Evolutionary conservation across 2,888 invertebrate species (phyloP).

Genomic region (Lysandra coridon): DNA sequence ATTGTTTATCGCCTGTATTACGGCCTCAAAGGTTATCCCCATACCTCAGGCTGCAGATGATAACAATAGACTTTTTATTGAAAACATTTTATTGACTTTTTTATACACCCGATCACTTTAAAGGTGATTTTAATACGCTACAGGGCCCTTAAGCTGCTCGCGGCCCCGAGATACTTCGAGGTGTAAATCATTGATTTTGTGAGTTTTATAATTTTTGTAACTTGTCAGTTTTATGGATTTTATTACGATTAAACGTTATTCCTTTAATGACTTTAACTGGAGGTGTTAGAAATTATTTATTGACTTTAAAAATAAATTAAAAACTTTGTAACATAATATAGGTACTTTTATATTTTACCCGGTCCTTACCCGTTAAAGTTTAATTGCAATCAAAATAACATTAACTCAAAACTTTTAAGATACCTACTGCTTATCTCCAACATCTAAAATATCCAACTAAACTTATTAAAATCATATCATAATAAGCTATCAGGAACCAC

Average conservation of each 20-base stretch:
- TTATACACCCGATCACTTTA: slow-evolving; percentile 36
- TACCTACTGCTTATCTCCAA: not conserved
- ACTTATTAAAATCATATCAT: not conserved
- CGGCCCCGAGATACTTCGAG: slow-evolving; percentile 33
- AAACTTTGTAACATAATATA: not conserved
- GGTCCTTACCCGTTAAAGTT: not conserved
- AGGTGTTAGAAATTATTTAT: slow-evolving; percentile 16
- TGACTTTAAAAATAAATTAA: slow-evolving; percentile 12
- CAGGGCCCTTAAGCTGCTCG: slow-evolving; percentile 41
- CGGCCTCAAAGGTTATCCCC: slow-evolving; percentile 73
- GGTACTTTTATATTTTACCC: not conserved
- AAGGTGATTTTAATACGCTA: slow-evolving; percentile 46
- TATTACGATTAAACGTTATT: not conserved
- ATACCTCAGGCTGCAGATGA: slow-evolving; percentile 69
- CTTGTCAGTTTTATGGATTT: slow-evolving; percentile 2
- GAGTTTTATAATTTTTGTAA: slow-evolving; percentile 34
- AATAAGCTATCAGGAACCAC: not conserved
- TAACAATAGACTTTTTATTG: slow-evolving; percentile 76
- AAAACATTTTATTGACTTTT: slow-evolving; percentile 52
- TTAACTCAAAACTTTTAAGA: not conserved
- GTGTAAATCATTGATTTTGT: slow-evolving; percentile 36
- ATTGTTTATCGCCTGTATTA: slow-evolving; percentile 80
- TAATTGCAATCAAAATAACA: not conserved
- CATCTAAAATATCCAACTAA: not conserved
- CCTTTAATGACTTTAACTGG: slow-evolving; percentile 2